Evolutionary conservation across 2,113 vertebrate genomes (phyloP), one percentile per base, ranked within the genome.

Genomic region (Lynx canadensis): DNA sequence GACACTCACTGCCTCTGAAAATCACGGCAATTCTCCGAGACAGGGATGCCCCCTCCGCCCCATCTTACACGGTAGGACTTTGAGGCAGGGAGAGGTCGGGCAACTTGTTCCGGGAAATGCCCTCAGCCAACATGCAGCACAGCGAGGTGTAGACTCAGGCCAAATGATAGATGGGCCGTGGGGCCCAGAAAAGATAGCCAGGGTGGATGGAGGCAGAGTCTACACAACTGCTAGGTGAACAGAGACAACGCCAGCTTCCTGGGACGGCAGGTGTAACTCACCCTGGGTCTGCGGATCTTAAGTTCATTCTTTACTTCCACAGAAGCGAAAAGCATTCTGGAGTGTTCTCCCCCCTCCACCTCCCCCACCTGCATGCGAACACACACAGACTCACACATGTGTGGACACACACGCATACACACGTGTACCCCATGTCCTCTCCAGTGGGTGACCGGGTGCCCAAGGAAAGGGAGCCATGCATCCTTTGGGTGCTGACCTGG

Each of bases 251-350:
- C 65, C 73, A 27, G 45, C 73, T 18, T 27, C 5, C 50, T 5
- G n/a, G n/a, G 38, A 27, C 5, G 0, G 8, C 16, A 68, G 50
- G 19, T 36, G 6, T 52, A 69, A 65, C 63, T n/a, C 31, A 4
- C 29, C 1, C 0, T 23, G 29, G 38, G 55, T 14, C 52, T 29
- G 29, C 12, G 69, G 36, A 12, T 31, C 48, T 55, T 3, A 18
- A 45, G n/a, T 81, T 80, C 83, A 66, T 31, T 25, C 68, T 97
- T 96, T 13, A 29, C 55, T 97, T 91, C 69, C 63, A n/a, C 11
- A 36, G 63, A 80, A 52, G 23, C 18, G 55, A 52, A 55, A 76
- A 76, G 48, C 45, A 29, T 78, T 55, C n/a, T 66, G 82, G 19
- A 25, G 73, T n/a, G 73, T 23, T 76, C 73, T 41, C 45, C 41